Evolutionary conservation across 2,888 invertebrate species (phyloP), one percentile per base, ranked within the genome.

Genomic region (Halictus quadricinctus): DNA sequence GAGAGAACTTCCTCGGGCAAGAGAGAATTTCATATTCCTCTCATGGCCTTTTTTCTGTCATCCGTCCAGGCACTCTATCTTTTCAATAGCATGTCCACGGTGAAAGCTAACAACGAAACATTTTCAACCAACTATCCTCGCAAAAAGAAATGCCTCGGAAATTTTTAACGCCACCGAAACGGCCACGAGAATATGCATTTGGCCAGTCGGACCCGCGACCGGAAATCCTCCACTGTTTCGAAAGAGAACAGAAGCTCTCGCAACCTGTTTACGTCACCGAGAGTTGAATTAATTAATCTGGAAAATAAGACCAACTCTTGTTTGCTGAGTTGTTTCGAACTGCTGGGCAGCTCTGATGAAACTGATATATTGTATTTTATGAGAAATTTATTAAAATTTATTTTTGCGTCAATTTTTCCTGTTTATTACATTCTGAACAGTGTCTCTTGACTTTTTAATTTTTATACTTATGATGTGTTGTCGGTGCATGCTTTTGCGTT

Each of bases 71-170:
- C 10, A 8, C 41, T 15, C 25, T 18, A 5, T 48, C 15, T 64
- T 58, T 13, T 74, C 5, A 41, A 72, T 12, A 36, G 12, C 72
- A 64, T 78, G 41, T 25, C 43, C 5, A 21, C 43, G 58, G 70
- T 70, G 36, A 43, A 74, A 58, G 76, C 48, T 80, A 64, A 76
- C 83, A 50, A 69, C 76, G 69, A 72, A 83, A 83, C 54, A 81
- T 76, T 80, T 81, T 75, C 72, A 25, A 21, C 25, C n/a, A 36
- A 8, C 54, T 54, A 58, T 66, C 66, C 36, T 48, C 36, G 0
- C 36, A 4, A 36, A 36, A 36, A 36, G 5, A 36, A 36, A 36
- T 36, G 4, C 36, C 5, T 36, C 21, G 54, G 18, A 58, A 81
- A 54, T 73, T 36, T 77, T 76, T 50, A n/a, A 73, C 48, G 60